A percentile compares a stretch with the other conserved stretches of the same genome.
Conservation (phyloP, 1,140 invertebrate species). For the Dinoponera quadriceps region DNA sequence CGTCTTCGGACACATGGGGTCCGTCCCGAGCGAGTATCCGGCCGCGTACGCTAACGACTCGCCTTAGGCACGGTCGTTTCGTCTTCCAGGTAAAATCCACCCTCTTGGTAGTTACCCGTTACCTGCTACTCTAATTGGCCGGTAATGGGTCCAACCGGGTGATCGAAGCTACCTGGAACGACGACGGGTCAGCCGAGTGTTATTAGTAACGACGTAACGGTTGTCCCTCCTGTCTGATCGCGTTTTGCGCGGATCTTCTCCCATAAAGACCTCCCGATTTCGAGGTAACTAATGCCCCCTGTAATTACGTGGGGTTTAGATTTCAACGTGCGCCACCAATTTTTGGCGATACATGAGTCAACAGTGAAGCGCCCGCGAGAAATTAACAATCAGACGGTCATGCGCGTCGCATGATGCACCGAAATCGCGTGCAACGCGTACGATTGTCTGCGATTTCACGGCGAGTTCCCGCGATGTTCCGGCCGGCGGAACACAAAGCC, state of each 20-base stretch:
- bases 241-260: background rate
- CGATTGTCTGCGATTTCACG: background rate
- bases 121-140: conserved; percentile 33
- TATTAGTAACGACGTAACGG: conserved; percentile 49
- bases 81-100: conserved; percentile 50
- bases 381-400: too few relatives aligned
- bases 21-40: conserved; percentile 27
- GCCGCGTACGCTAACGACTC: conserved; percentile 35
- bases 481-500: background rate
- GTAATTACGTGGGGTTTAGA: too few relatives aligned
- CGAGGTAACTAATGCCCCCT: too few relatives aligned
- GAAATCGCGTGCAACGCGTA: too few relatives aligned
- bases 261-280: too few relatives aligned
- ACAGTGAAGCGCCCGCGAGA: too few relatives aligned
- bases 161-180: conserved; percentile 28
- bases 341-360: too few relatives aligned
- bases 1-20: conserved; percentile 13
- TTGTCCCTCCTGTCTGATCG: conserved; percentile 6
- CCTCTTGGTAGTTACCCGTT: conserved; percentile 38
- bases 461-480: background rate
- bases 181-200: background rate
- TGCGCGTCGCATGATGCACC: too few relatives aligned
- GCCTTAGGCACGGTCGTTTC: conserved; percentile 41
- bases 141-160: conserved; percentile 4
- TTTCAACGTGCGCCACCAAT: too few relatives aligned